phyloP scores from a whole-genome alignment of 2,888 invertebrate genomes.

The Trissonchulus latispiculum region DNA sequence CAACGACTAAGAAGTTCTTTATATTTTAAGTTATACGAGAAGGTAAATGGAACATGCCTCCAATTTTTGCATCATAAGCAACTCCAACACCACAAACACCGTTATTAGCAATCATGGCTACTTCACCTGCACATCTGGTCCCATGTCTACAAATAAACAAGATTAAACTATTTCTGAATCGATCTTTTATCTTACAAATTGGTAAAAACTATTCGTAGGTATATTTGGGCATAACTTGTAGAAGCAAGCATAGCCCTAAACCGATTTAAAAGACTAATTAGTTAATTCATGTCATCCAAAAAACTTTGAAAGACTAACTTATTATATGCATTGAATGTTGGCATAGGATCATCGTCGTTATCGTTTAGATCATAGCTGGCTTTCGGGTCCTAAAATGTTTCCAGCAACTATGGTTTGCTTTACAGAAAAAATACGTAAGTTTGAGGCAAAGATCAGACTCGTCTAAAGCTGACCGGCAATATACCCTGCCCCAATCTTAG shows the following conservation, averaged over 20 bases:
- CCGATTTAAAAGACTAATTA: background rate
- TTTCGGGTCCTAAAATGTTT: conserved; percentile 43
- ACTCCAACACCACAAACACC: conserved; percentile 79
- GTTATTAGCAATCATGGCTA: conserved; percentile 79
- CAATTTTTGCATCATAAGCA: conserved; percentile 71
- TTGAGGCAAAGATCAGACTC: too few species aligned
- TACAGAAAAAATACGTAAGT: too few species aligned
- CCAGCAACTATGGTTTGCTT: too few species aligned
- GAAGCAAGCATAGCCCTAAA: background rate
- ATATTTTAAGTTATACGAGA: too few species aligned
- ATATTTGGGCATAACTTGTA: background rate
- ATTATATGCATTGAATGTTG: conserved; percentile 41
- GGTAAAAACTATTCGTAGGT: conserved; percentile 10
- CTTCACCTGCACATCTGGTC: conserved; percentile 54
- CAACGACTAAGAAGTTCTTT: too few species aligned
- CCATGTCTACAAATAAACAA: conserved; percentile 59
- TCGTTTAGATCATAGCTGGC: conserved; percentile 46
- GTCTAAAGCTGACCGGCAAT: too few species aligned
- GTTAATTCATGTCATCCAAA: too few species aligned
- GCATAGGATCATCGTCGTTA: conserved; percentile 44
- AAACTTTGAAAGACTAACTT: too few species aligned
- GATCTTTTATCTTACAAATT: too few species aligned
- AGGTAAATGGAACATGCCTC: too few species aligned
- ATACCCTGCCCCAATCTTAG: too few species aligned
- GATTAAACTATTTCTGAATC: background rate